A percentile compares a stretch with the other conserved stretches of the same genome.
Conservation (phyloP, 2,113 vertebrate species). For the Microtus pennsylvanicus region DNA sequence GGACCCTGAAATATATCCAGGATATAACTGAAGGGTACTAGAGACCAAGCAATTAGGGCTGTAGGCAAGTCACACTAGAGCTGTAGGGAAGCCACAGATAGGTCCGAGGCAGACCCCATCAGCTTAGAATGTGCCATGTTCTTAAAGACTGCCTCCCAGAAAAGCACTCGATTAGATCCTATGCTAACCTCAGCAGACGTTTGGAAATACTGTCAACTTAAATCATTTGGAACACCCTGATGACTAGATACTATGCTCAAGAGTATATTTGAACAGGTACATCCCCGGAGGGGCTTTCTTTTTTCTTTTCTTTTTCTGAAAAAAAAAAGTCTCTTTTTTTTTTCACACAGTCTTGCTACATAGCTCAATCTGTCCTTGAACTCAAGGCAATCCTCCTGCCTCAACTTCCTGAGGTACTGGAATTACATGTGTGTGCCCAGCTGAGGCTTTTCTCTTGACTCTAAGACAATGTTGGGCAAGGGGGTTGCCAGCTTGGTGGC, state of each 20-base stretch:
- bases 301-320: not conserved
- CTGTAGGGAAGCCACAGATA: fast-evolving
- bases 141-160: not conserved
- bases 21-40: not conserved
- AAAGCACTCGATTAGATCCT: not conserved
- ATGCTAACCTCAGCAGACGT: not conserved
- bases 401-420: not conserved
- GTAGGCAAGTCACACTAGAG: not conserved
- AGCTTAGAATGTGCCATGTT: not conserved
- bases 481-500: not conserved
- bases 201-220: not conserved
- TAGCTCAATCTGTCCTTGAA: not conserved
- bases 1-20: not conserved
- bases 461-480: not conserved
- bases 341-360: not conserved
- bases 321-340: not conserved
- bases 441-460: not conserved
- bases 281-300: not conserved
- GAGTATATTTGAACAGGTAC: not conserved
- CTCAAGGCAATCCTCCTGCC: not conserved
- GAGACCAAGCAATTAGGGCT: not conserved
- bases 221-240: not conserved
- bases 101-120: not conserved
- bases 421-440: not conserved
- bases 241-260: not conserved